These are phyloP conservation scores for Pilophorus perplexus DNA, from an alignment of 2,888 invertebrate species.

Conservation along the genomic window DNA sequence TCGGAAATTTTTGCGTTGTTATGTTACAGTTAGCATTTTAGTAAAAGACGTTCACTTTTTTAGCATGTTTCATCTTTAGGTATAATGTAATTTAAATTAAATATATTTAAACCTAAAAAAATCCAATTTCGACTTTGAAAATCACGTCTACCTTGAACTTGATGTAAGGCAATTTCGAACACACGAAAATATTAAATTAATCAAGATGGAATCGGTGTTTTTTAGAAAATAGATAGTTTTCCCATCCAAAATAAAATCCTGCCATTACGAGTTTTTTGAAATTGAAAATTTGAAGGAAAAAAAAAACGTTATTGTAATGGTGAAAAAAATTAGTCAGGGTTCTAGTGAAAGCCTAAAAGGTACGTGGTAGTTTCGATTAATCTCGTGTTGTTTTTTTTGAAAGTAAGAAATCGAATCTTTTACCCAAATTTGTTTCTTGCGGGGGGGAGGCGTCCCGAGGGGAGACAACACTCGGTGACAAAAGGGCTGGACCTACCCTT, in stretches of 20 bases:
- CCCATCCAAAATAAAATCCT: constrained; percentile 43
- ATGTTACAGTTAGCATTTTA: constrained; percentile 41
- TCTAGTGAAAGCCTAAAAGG: constrained; percentile 47
- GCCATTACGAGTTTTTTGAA: constrained; percentile 36
- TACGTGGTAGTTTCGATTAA: constrained; percentile 45
- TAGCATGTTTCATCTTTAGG: constrained; percentile 40
- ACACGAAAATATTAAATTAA: constrained; percentile 7
- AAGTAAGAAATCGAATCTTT: constrained; percentile 34
- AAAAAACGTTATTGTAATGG: too few relatives aligned
- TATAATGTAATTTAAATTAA: too few relatives aligned
- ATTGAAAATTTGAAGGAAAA: constrained; percentile 26
- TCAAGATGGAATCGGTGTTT: constrained; percentile 29
- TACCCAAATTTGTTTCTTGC: constrained; percentile 31
- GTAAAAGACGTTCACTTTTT: constrained; percentile 32
- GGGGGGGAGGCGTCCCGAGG: too few relatives aligned
- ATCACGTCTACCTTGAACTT: constrained; percentile 22
- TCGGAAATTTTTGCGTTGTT: constrained; percentile 44
- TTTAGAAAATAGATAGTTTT: constrained; percentile 28
- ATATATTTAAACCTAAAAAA: constrained; percentile 17
- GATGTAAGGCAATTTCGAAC: constrained; percentile 12
- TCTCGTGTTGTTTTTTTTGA: constrained; percentile 38
- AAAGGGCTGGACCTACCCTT: too few relatives aligned
- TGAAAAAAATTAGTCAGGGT: constrained; percentile 46
- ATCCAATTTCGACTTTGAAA: not conserved
- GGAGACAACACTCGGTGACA: too few relatives aligned